phyloP scores from a whole-genome alignment of 2,797 vertebrate genomes.

The Ataeniobius toweri region DNA sequence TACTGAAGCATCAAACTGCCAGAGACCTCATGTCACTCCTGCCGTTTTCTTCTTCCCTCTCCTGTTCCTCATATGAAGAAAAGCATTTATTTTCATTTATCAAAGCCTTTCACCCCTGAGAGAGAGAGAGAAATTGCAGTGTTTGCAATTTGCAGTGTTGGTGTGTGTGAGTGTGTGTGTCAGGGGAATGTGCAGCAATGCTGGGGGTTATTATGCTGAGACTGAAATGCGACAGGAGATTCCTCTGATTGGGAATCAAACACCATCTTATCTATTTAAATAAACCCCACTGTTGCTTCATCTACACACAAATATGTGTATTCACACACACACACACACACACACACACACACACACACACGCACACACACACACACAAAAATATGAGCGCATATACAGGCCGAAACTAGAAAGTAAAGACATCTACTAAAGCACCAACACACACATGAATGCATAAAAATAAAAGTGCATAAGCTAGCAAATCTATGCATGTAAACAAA shows the following conservation, averaged over 20 bases:
- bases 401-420: conserved; percentile 52
- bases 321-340: conserved; percentile 10
- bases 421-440: conserved; percentile 42
- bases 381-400: conserved; percentile 40
- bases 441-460: conserved; percentile 12
- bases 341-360: background rate
- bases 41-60: conserved; percentile 45
- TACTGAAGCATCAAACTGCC: conserved; percentile 64
- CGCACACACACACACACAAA: background rate
- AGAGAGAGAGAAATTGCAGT: conserved; percentile 75
- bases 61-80: conserved; percentile 72
- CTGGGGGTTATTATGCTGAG: conserved; percentile 81
- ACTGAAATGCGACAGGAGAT: conserved; percentile 77
- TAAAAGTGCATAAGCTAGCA: conserved; percentile 69
- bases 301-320: conserved; percentile 23
- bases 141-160: conserved; percentile 68
- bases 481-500: conserved; percentile 76
- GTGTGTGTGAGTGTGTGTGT: conserved; percentile 48
- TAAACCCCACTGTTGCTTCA: conserved; percentile 71
- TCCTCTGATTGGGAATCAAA: conserved; percentile 79
- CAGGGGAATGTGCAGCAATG: conserved; percentile 66
- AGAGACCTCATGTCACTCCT: conserved; percentile 57
- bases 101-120: conserved; percentile 78
- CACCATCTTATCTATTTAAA: conserved; percentile 81
- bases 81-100: conserved; percentile 84